Percentiles rank a stretch among this genome's conserved stretches.
Evolutionary conservation across 92 coral and sea anemone species (phyloP).

Genomic region (Chrysogorgia sp.): DNA sequence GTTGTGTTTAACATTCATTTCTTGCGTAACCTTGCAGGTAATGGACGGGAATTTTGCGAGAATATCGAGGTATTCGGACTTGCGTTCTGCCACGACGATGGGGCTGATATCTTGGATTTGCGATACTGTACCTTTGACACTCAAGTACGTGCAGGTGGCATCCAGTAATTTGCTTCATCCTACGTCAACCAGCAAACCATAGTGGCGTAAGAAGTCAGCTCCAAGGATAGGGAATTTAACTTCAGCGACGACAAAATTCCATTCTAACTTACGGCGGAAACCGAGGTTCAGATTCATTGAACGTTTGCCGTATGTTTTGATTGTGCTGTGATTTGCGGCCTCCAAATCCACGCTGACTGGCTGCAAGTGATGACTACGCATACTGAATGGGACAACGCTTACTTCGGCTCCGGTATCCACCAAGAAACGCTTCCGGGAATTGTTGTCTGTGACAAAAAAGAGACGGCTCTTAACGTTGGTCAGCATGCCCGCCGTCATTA

Average conservation of each 20-base stretch:
- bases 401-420: too few species aligned
- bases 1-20: constrained; percentile 38
- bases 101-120: constrained; percentile 46
- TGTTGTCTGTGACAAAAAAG: constrained; percentile 19
- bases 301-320: too few species aligned
- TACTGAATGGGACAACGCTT: neutral
- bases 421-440: neutral
- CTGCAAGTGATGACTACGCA: too few species aligned
- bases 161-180: neutral
- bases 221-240: too few species aligned
- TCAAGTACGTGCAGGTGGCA: constrained; percentile 15
- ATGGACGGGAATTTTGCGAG: constrained; percentile 39
- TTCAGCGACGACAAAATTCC: too few species aligned
- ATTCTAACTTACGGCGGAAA: too few species aligned
- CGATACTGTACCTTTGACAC: constrained; percentile 23
- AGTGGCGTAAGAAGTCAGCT: too few species aligned
- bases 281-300: neutral
- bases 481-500: neutral
- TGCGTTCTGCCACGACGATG: constrained; percentile 23
- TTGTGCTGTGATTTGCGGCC: constrained; percentile 9
- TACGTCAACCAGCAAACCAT: constrained; percentile 12
- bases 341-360: neutral
- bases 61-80: constrained; percentile 34
- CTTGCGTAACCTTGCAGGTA: constrained; percentile 36
- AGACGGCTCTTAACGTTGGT: constrained; percentile 7